Conservation (phyloP, 2,888 invertebrate species). For the Cacoxenus indagator region DNA sequence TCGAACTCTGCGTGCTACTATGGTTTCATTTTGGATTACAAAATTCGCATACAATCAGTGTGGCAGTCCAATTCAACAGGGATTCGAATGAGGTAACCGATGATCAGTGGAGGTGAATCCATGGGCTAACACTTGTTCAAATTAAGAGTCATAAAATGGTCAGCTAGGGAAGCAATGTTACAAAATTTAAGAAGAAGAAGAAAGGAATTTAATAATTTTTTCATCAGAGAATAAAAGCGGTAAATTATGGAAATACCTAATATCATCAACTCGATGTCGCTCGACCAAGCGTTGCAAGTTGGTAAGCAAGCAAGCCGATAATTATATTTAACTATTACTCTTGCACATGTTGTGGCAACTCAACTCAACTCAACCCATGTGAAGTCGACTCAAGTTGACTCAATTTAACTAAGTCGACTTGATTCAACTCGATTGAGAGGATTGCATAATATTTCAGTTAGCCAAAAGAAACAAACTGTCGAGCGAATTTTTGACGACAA, state of each 20-base stretch:
- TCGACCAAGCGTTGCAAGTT: too few species aligned
- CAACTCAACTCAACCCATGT: too few species aligned
- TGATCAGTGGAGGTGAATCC: not conserved
- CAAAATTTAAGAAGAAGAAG: too few species aligned
- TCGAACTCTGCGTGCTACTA: not conserved
- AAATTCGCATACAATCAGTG: not conserved
- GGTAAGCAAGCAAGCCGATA: not conserved
- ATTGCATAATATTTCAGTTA: slow-evolving; percentile 19
- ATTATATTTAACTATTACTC: slow-evolving; percentile 14
- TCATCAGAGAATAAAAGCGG: too few species aligned
- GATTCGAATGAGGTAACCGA: not conserved
- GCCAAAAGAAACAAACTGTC: not conserved
- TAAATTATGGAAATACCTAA: too few species aligned
- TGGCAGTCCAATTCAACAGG: not conserved
- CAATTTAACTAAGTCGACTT: slow-evolving; percentile 7
- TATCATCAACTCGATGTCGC: too few species aligned
- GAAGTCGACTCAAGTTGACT: slow-evolving; percentile 1
- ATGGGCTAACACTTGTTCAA: not conserved
- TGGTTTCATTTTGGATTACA: not conserved
- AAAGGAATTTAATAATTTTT: not conserved
- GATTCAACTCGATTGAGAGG: slow-evolving; percentile 4
- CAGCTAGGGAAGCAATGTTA: too few species aligned
- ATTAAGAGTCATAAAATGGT: too few species aligned
- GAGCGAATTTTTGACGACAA: not conserved
- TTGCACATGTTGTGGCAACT: not conserved